Percentiles rank a stretch among this genome's conserved stretches.
Evolutionary conservation across 2,797 vertebrate species (phyloP).

Genomic region (Ambastaia sidthimunki): DNA sequence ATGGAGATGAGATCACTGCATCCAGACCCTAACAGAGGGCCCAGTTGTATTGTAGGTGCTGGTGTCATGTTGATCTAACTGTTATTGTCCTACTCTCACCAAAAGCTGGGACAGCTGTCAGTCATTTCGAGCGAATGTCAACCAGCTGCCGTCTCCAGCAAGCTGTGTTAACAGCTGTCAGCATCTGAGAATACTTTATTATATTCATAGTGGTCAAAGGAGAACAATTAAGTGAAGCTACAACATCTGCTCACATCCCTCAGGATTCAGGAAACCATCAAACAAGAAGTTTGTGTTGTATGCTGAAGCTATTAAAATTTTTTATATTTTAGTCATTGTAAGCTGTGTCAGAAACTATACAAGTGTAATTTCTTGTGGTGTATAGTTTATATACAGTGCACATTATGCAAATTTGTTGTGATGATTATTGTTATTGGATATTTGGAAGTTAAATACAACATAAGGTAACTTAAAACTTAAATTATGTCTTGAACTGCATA

Average conservation of each 20-base stretch:
- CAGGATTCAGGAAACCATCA: conserved; percentile 2
- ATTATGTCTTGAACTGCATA: too few relatives aligned
- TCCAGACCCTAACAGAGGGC: not conserved
- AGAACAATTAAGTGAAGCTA: conserved; percentile 24
- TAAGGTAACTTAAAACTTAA: not conserved
- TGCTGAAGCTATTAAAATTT: not conserved
- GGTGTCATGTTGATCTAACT: conserved; percentile 8
- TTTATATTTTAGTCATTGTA: not conserved
- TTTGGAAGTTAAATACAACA: not conserved
- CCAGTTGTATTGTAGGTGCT: not conserved
- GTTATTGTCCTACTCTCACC: not conserved
- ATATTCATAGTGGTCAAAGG: conserved; percentile 15
- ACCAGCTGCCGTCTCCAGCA: conserved; percentile 15
- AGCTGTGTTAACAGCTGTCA: conserved; percentile 35
- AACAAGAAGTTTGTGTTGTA: not conserved
- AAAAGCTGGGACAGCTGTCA: conserved; percentile 25
- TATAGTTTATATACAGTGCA: not conserved
- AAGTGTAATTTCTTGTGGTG: not conserved
- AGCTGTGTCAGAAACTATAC: not conserved
- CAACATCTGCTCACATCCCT: conserved; percentile 5
- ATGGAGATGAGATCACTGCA: conserved; percentile 20
- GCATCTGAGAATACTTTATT: not conserved
- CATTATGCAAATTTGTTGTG: not conserved
- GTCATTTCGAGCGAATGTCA: conserved; percentile 4
- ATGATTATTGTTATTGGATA: not conserved